Percentiles rank a stretch among this genome's conserved stretches.
Evolutionary conservation across 2,113 vertebrate species (phyloP).

Genomic region (Paralichthys olivaceus): DNA sequence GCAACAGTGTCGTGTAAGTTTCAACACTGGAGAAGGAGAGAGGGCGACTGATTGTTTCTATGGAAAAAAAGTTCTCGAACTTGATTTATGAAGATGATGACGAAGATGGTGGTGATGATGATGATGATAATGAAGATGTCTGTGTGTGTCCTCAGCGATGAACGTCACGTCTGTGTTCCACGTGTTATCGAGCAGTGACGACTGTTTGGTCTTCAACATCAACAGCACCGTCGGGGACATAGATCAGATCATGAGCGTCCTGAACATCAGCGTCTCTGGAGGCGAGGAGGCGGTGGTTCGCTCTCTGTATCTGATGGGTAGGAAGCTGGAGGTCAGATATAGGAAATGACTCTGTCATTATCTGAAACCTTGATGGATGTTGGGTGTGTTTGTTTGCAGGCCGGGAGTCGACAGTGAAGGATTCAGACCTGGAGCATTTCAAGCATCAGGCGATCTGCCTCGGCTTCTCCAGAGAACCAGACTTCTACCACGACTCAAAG

Average conservation of each 20-base stretch:
- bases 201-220: background rate
- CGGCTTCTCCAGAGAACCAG: conserved; percentile 42
- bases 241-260: accelerated
- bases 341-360: too few species aligned
- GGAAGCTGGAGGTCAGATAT: background rate
- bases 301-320: conserved; percentile 44
- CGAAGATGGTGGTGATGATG: background rate
- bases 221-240: background rate
- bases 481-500: conserved; percentile 23
- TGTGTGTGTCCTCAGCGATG: background rate
- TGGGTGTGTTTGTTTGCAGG: conserved; percentile 20
- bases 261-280: background rate
- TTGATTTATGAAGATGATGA: background rate
- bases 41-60: too few species aligned
- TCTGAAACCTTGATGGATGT: background rate
- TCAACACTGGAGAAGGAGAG: background rate
- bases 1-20: accelerated
- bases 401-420: background rate
- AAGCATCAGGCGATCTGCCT: conserved; percentile 56
- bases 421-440: conserved; percentile 45
- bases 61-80: too few species aligned
- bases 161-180: background rate
- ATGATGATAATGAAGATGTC: background rate
- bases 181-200: background rate
- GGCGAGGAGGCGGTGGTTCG: accelerated